Percentiles rank a stretch among this genome's conserved stretches.
Conservation (phyloP, 2,888 invertebrate species). For the Taenaris catops region DNA sequence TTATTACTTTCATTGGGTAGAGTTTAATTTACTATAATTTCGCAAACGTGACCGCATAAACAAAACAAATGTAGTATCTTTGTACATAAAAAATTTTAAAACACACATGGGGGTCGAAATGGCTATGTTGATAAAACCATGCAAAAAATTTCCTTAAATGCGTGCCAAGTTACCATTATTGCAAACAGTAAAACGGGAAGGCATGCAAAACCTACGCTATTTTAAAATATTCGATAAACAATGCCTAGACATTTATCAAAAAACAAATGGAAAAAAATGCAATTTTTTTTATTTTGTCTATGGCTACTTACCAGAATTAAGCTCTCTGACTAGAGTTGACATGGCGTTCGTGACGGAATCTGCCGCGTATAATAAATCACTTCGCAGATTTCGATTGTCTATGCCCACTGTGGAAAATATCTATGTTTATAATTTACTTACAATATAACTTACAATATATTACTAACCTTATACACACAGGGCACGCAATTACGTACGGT, state of each 20-base stretch:
- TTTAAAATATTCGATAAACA: constrained; percentile 8
- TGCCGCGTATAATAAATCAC: constrained; percentile 95
- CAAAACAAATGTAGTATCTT: no score
- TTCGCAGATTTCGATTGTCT: constrained; percentile 84
- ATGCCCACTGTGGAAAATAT: constrained; percentile 54
- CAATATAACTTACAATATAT: no score
- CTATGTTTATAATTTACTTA: not conserved
- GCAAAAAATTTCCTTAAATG: constrained; percentile 22
- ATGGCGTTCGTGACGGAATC: constrained; percentile 99
- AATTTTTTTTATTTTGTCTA: not conserved
- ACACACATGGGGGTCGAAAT: constrained; percentile 10
- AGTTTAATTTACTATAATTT: no score
- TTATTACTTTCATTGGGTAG: no score
- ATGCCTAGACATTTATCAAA: constrained; percentile 16
- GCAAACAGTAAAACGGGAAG: constrained; percentile 19
- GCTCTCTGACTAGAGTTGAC: constrained; percentile 97
- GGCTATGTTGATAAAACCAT: constrained; percentile 20
- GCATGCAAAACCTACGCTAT: constrained; percentile 25
- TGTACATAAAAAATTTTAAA: not conserved
- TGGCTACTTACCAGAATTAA: constrained; percentile 89
- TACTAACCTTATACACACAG: no score
- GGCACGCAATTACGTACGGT: no score
- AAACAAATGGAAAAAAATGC: not conserved
- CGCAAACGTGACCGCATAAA: no score
- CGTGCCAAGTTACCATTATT: constrained; percentile 22